Evolutionary conservation across 2,888 invertebrate genomes (phyloP).

Genomic region (Germaria angustata): DNA sequence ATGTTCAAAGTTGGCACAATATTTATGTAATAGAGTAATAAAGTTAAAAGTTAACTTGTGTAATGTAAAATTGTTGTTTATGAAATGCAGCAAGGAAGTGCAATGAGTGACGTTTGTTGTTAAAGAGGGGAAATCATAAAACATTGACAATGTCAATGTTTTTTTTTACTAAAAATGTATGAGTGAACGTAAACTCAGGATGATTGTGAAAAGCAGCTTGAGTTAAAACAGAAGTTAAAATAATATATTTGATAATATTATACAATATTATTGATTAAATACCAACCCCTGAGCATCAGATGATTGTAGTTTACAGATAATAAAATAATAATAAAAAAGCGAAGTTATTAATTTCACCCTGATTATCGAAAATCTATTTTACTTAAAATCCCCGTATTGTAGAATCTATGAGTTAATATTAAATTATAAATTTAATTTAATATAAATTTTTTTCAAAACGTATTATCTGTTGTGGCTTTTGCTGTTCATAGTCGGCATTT

Average conservation of each 20-base stretch:
- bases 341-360: too few species aligned
- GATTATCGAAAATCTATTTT: too few species aligned
- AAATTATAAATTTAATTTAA: too few species aligned
- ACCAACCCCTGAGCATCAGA: too few species aligned
- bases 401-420: too few species aligned
- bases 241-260: too few species aligned
- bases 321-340: too few species aligned
- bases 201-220: neutral
- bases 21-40: conserved; percentile 64
- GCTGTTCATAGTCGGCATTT: too few species aligned
- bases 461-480: too few species aligned
- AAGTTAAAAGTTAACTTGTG: conserved; percentile 39
- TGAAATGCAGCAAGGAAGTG: conserved; percentile 58
- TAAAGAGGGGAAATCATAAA: conserved; percentile 60
- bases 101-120: neutral
- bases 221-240: neutral
- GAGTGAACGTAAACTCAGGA: neutral
- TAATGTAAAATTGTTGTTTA: conserved; percentile 50
- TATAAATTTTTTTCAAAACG: too few species aligned
- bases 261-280: neutral
- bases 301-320: too few species aligned
- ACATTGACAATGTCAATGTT: conserved; percentile 60
- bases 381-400: too few species aligned
- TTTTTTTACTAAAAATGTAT: neutral
- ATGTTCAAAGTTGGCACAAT: conserved; percentile 53